Conservation (phyloP, 2,113 vertebrate species). For the Irena cyanogastra region DNA sequence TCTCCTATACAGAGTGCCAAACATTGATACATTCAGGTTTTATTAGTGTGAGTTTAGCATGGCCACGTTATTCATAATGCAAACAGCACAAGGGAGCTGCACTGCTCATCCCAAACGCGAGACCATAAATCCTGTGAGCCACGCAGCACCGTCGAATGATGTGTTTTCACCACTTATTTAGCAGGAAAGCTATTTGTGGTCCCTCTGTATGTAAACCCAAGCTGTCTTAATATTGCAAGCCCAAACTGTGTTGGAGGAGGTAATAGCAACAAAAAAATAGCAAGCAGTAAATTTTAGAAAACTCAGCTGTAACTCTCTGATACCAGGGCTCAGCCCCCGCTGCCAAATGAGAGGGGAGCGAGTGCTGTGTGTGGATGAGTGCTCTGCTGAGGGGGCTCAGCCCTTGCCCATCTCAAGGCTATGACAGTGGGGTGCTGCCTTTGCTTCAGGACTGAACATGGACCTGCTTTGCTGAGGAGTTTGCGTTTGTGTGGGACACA, state of each 20-base stretch:
- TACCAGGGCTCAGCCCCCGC: rapidly evolving
- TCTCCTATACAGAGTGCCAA: not conserved
- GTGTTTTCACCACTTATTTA: slow-evolving; percentile 46
- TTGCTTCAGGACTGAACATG: not conserved
- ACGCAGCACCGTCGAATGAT: not conserved
- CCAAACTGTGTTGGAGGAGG: slow-evolving; percentile 50
- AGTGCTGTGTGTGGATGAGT: no score
- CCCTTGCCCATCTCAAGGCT: not conserved
- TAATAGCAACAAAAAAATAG: slow-evolving; percentile 29
- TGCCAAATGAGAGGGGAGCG: not conserved
- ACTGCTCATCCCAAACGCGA: not conserved
- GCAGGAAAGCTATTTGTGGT: slow-evolving; percentile 46
- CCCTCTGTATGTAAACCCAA: slow-evolving; percentile 45
- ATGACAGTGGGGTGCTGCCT: rapidly evolving
- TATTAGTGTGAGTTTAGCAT: slow-evolving; percentile 23
- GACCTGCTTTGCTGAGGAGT: not conserved
- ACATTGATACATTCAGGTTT: slow-evolving; percentile 36
- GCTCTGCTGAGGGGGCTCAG: not conserved
- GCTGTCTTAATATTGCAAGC: slow-evolving; percentile 49
- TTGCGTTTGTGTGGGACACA: rapidly evolving
- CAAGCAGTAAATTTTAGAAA: not conserved
- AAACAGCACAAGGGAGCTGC: not conserved
- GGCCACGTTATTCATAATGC: not conserved
- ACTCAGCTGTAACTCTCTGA: rapidly evolving
- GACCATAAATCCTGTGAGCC: slow-evolving; percentile 3